A percentile compares a stretch with the other conserved stretches of the same genome.
Conservation (phyloP, 1,140 invertebrate species). For the Philopotamus ludificatus region DNA sequence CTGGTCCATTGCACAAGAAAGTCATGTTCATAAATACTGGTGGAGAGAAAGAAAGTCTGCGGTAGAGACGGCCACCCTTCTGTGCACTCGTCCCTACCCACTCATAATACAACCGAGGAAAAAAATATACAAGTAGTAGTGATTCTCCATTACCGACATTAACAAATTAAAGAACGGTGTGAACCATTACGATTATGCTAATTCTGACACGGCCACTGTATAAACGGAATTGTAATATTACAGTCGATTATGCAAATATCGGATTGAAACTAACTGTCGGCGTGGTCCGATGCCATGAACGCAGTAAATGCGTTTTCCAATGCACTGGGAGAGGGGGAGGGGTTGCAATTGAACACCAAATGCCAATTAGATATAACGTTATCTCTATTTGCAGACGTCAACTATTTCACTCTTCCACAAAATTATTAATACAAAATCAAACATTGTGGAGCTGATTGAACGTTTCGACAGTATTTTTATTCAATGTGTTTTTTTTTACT, state of each 20-base stretch:
- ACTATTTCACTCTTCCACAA: background rate
- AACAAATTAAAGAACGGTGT: too few relatives aligned
- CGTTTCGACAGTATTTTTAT: too few relatives aligned
- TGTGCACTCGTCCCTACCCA: too few relatives aligned
- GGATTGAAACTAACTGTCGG: slow-evolving; percentile 29
- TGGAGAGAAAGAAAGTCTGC: background rate
- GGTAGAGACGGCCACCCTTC: slow-evolving; percentile 3
- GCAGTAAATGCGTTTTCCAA: slow-evolving; percentile 21
- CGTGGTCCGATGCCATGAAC: slow-evolving; percentile 6
- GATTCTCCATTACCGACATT: too few relatives aligned
- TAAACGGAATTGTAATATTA: slow-evolving; percentile 28
- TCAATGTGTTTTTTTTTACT: too few relatives aligned
- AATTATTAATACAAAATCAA: background rate
- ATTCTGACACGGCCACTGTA: too few relatives aligned
- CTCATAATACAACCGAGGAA: too few relatives aligned
- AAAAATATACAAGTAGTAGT: too few relatives aligned
- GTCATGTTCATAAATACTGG: slow-evolving; percentile 40
- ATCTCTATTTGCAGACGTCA: background rate
- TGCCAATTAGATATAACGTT: background rate
- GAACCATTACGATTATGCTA: too few relatives aligned
- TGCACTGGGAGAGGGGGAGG: slow-evolving; percentile 7
- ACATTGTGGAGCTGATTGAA: background rate
- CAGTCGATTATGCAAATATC: slow-evolving; percentile 38
- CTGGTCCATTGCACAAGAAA: slow-evolving; percentile 41
- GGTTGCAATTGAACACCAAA: background rate